Conservation (phyloP, 2,888 invertebrate genomes). For the Acrocyrtus sp. region DNA sequence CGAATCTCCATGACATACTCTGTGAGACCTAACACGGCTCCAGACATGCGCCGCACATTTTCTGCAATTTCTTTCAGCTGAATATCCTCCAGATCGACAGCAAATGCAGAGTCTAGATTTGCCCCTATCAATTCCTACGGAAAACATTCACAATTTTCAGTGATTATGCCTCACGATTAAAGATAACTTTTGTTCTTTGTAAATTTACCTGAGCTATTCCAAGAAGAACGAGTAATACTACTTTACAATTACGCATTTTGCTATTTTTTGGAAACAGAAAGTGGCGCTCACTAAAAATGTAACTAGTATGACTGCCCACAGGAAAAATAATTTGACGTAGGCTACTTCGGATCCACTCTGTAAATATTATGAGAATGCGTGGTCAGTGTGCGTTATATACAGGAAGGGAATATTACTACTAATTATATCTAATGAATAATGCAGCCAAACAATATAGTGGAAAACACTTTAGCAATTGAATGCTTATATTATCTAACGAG, state of each 20-base stretch:
- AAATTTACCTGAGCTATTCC: not conserved
- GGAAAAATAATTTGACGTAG: not conserved
- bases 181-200: not conserved
- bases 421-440: not conserved
- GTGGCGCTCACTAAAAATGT: too few species aligned
- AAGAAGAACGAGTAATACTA: not conserved
- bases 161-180: too few species aligned
- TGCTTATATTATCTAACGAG: not conserved
- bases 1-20: conserved; percentile 57
- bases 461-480: not conserved
- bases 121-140: conserved; percentile 6
- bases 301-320: not conserved
- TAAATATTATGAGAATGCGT: not conserved
- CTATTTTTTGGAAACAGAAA: too few species aligned
- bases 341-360: not conserved
- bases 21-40: conserved; percentile 58
- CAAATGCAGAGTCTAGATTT: conserved; percentile 44
- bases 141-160: not conserved
- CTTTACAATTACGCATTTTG: not conserved
- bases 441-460: not conserved
- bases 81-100: conserved; percentile 47
- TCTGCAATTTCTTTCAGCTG: conserved; percentile 52
- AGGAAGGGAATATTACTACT: too few species aligned
- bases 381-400: not conserved
- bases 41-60: conserved; percentile 49